These are phyloP conservation scores for Paradoxurus hermaphroditus DNA, from an alignment of 2,113 vertebrate genomes.

Conservation along the genomic window DNA sequence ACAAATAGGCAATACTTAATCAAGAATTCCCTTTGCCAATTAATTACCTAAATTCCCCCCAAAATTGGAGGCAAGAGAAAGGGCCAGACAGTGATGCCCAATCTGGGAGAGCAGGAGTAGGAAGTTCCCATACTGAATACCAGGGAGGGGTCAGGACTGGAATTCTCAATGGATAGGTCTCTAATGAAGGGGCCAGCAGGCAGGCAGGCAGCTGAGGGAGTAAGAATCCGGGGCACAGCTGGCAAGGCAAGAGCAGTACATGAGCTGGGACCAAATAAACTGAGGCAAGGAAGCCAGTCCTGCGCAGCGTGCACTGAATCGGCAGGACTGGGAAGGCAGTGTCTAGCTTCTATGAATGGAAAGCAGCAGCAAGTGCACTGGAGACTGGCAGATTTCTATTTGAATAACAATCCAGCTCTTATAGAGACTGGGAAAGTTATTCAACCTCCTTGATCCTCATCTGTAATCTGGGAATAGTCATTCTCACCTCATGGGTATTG, in stretches of 20 bases:
- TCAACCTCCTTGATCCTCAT: background rate
- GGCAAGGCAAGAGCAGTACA: background rate
- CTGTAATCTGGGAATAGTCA: background rate
- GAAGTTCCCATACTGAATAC: background rate
- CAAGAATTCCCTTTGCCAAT: background rate
- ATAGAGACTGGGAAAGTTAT: background rate
- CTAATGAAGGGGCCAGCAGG: background rate
- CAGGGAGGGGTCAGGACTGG: background rate
- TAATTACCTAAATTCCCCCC: background rate
- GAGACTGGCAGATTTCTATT: background rate
- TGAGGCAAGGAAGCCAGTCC: background rate
- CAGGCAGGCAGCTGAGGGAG: background rate
- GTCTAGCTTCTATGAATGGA: background rate
- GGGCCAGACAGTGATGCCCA: background rate
- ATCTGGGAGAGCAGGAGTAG: background rate
- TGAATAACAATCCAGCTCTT: background rate
- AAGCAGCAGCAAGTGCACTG: background rate
- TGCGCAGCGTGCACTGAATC: rapidly evolving
- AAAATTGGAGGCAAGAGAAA: background rate
- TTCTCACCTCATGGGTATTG: background rate
- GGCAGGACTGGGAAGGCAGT: background rate
- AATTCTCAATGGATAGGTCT: background rate
- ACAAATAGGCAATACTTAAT: background rate
- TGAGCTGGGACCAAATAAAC: background rate
- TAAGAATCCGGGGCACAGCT: background rate